Conservation (phyloP, 2,888 invertebrate species). For the Nematopogon swammerdamellus region DNA sequence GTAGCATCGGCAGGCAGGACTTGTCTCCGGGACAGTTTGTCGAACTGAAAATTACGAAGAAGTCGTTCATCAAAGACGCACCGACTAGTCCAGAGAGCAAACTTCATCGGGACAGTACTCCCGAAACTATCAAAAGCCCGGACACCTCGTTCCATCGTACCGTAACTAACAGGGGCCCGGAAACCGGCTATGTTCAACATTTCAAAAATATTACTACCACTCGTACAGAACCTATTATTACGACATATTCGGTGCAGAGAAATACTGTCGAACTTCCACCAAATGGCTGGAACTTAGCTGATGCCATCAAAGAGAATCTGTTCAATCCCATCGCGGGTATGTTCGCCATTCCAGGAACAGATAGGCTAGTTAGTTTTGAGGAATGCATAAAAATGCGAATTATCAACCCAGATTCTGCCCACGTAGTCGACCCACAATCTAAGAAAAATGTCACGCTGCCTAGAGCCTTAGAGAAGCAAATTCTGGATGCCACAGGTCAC, state of each 20-base stretch:
- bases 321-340: conserved; percentile 82
- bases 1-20: conserved; percentile 29
- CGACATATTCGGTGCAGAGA: conserved; percentile 55
- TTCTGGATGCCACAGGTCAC: conserved; percentile 76
- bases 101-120: conserved; percentile 46
- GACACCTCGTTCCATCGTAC: conserved; percentile 27
- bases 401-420: conserved; percentile 79
- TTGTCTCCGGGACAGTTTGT: conserved; percentile 45
- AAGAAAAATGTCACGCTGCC: conserved; percentile 65
- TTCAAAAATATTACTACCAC: conserved; percentile 37
- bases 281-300: conserved; percentile 78
- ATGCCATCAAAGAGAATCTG: conserved; percentile 78
- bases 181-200: conserved; percentile 17
- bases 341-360: conserved; percentile 84
- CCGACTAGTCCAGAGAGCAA: conserved; percentile 45
- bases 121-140: conserved; percentile 58
- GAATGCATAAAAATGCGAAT: conserved; percentile 85
- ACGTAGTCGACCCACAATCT: conserved; percentile 74
- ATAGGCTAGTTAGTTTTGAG: conserved; percentile 77
- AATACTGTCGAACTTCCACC: conserved; percentile 76
- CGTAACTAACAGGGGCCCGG: neutral
- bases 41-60: conserved; percentile 50
- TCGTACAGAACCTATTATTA: conserved; percentile 46
- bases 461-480: conserved; percentile 73
- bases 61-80: conserved; percentile 46